Base-by-base conservation (phyloP, 2,113 vertebrate genomes). In the Phoxinus phoxinus region DNA sequence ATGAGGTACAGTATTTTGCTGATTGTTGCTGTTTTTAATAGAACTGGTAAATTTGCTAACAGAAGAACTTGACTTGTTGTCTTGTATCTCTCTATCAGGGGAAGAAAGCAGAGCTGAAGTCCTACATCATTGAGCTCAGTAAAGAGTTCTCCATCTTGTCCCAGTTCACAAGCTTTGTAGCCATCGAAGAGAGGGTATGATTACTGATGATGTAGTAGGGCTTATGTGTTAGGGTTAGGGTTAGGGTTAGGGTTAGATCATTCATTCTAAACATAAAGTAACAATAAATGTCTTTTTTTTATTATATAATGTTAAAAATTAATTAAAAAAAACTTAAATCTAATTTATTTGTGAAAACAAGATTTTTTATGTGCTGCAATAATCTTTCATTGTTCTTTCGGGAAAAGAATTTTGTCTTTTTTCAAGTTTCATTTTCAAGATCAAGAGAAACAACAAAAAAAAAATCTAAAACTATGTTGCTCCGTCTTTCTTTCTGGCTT, bases 121-220 rank as follows among this genome's bases (percentile, higher is more conserved):
- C 93, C 81, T 94, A 92, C 88, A 94, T 98, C 89, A 90, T 97
- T 74, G 88, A 94, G 30, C 87, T 97, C 59, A 98, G 97, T 92
- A 96, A 95, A 91, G 95, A 97, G 89, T 95, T 95, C 89, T 96
- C 95, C 84, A 92, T 98, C 79, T 90, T 97, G 84, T 97, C 95
- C 80, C 96, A 96, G 84, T 97, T 96, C 88, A 98, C 97, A 91
- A 98, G 96, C 90, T 98, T 98, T 61, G 92, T 98, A 82, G 97
- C 96, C 32, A 88, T 97, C 71, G 97, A 98, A 91, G 94, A 96
- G 91, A 94, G 96, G 95, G 97, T 97, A 91, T 46, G 95, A 94
- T 15, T 51, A 27, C 51, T 65, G 7, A 1, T 82, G 23, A 72
- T 59, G 32, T 9, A 30, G 32, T 9, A 30, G 35, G 35, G 71